Conservation (phyloP, 1,140 invertebrate species). For the Trichonephila clavipes region DNA sequence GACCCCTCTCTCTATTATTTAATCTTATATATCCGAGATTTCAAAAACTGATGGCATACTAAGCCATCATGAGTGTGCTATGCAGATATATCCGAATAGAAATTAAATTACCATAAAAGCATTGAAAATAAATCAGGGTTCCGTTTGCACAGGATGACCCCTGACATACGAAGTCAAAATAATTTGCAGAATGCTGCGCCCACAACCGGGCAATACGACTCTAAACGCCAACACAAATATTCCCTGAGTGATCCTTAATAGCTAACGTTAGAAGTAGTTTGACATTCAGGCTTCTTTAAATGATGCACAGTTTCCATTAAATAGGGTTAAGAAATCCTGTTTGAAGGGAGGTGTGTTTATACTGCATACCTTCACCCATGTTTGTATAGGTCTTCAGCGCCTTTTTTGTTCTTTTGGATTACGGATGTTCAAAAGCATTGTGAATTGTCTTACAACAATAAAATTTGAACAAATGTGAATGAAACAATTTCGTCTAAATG, state of each 20-base stretch:
- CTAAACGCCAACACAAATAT: not conserved
- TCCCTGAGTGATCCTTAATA: not conserved
- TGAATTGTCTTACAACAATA: too few species aligned
- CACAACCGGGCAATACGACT: not conserved
- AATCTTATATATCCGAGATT: not conserved
- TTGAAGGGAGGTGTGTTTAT: not conserved
- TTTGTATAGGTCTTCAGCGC: not conserved
- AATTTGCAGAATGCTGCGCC: not conserved
- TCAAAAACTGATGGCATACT: not conserved
- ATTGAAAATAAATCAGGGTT: constrained; percentile 28
- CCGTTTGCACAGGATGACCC: constrained; percentile 1
- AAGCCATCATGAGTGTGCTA: not conserved
- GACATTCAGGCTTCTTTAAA: not conserved
- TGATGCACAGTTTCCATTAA: not conserved
- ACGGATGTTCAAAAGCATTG: too few species aligned
- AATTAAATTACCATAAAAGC: not conserved
- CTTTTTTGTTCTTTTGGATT: too few species aligned
- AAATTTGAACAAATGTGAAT: too few species aligned
- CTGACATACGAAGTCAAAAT: constrained; percentile 43
- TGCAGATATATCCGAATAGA: not conserved
- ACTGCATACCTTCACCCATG: not conserved
- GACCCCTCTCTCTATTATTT: constrained; percentile 24
- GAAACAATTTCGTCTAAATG: too few species aligned
- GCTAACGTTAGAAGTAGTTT: not conserved
- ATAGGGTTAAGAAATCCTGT: constrained; percentile 3